phyloP scores from a whole-genome alignment of 2,797 vertebrate genomes.

The Buphagus erythrorhynchus region DNA sequence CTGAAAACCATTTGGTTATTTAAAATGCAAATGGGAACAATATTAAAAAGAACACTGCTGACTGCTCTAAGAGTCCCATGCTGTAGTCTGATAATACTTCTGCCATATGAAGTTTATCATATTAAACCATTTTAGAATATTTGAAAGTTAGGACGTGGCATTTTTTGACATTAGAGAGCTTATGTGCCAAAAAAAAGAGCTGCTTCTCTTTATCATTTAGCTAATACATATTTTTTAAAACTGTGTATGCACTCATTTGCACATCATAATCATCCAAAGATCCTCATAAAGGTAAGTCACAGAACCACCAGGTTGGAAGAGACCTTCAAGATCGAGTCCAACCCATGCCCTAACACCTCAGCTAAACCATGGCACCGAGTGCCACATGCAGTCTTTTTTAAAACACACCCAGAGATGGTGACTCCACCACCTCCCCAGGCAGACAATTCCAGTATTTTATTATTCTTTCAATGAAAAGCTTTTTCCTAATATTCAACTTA shows the following conservation, averaged over 20 bases:
- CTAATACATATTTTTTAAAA: background rate
- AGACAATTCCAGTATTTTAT: background rate
- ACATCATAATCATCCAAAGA: background rate
- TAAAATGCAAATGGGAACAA: constrained; percentile 62
- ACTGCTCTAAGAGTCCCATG: background rate
- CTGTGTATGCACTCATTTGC: background rate
- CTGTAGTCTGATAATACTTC: background rate
- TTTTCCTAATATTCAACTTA: background rate
- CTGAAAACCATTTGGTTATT: constrained; percentile 64
- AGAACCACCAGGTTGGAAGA: background rate
- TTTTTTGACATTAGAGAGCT: background rate
- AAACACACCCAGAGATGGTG: background rate
- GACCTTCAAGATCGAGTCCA: background rate
- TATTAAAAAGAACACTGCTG: background rate
- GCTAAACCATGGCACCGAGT: accelerated
- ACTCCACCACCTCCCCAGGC: background rate
- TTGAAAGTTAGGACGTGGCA: background rate
- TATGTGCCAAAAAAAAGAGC: background rate
- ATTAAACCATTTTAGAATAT: background rate
- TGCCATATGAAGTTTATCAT: background rate
- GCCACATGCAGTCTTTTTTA: too few species aligned
- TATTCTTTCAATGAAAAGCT: background rate
- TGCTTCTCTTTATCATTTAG: background rate
- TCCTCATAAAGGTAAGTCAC: background rate
- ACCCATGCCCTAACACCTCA: background rate